A percentile compares a stretch with the other conserved stretches of the same genome.
Conservation (phyloP, 2,797 vertebrate genomes). For the Thalassophryne amazonica region DNA sequence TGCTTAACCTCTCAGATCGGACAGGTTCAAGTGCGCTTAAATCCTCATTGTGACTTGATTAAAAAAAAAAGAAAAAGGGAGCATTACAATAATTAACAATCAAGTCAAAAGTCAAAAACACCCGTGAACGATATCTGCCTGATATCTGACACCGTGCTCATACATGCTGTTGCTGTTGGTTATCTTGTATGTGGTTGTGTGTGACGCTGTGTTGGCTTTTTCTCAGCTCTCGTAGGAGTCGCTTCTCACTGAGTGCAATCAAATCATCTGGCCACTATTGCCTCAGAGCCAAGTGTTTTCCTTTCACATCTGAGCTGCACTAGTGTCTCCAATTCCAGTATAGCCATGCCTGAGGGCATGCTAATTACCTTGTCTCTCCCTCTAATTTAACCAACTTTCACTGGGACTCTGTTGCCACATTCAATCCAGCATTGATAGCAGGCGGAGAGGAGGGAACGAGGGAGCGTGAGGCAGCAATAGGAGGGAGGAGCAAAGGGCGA, state of each 20-base stretch:
- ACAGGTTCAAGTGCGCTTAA: no score
- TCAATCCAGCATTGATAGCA: slow-evolving; percentile 80
- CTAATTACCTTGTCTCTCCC: slow-evolving; percentile 94
- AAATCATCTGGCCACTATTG: slow-evolving; percentile 57
- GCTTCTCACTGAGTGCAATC: slow-evolving; percentile 70
- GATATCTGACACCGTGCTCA: slow-evolving; percentile 10
- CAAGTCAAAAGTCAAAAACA: background rate
- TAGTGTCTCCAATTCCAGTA: slow-evolving; percentile 62
- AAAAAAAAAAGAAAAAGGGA: no score
- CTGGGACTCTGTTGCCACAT: slow-evolving; percentile 89
- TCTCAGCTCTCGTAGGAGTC: slow-evolving; percentile 71
- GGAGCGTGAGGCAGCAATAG: slow-evolving; percentile 24
- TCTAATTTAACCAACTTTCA: slow-evolving; percentile 97
- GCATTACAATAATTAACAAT: background rate
- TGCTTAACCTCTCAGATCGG: no score
- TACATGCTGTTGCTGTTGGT: slow-evolving; percentile 41
- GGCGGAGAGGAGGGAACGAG: slow-evolving; percentile 52
- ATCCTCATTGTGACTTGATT: no score
- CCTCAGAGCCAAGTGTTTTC: slow-evolving; percentile 48
- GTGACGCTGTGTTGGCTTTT: slow-evolving; percentile 62
- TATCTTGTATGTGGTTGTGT: slow-evolving; percentile 73
- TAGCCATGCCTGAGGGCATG: slow-evolving; percentile 88
- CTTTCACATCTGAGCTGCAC: slow-evolving; percentile 54
- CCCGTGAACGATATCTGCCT: background rate
- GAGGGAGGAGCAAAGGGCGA: slow-evolving; percentile 59